A percentile compares a stretch with the other conserved stretches of the same genome.
Conservation (phyloP, 1,140 invertebrate species). For the Lamellibrachia luymesi region DNA sequence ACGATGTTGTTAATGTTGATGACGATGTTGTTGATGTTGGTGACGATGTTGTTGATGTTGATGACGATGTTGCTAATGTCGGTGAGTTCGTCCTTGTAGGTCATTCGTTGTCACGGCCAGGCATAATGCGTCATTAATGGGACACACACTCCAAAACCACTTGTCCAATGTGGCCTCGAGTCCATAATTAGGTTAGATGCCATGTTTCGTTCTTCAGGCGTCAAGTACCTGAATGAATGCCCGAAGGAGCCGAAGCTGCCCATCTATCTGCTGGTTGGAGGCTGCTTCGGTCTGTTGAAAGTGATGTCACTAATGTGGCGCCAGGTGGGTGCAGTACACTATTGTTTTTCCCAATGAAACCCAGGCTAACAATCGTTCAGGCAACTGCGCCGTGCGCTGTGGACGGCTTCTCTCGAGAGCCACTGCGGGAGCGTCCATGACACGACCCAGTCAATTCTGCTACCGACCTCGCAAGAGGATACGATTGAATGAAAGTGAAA, state of each 20-base stretch:
- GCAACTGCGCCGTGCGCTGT: slow-evolving; percentile 52
- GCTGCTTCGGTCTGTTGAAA: slow-evolving; percentile 47
- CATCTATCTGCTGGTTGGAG: slow-evolving; percentile 49
- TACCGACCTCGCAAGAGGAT: no score
- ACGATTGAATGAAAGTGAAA: no score
- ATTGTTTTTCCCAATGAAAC: no score
- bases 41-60: no score
- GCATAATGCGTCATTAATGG: not conserved
- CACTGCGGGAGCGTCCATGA: no score
- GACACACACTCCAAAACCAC: not conserved
- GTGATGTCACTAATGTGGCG: slow-evolving; percentile 64
- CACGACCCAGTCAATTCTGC: no score
- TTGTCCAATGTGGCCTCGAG: not conserved
- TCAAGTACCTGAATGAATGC: slow-evolving; percentile 51
- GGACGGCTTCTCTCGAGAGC: not conserved
- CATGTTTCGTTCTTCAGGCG: slow-evolving; percentile 35
- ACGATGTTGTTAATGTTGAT: no score
- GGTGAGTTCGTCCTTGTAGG: no score
- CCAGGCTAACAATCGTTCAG: slow-evolving; percentile 43
- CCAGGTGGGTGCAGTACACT: slow-evolving; percentile 49
- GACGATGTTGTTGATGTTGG: no score
- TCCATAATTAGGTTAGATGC: not conserved
- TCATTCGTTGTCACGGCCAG: not conserved
- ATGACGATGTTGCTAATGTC: no score
- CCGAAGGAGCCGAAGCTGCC: slow-evolving; percentile 46